Evolutionary conservation across 2,888 invertebrate genomes (phyloP), one percentile per base, ranked within the genome.

Genomic region (Apodemia mormo): DNA sequence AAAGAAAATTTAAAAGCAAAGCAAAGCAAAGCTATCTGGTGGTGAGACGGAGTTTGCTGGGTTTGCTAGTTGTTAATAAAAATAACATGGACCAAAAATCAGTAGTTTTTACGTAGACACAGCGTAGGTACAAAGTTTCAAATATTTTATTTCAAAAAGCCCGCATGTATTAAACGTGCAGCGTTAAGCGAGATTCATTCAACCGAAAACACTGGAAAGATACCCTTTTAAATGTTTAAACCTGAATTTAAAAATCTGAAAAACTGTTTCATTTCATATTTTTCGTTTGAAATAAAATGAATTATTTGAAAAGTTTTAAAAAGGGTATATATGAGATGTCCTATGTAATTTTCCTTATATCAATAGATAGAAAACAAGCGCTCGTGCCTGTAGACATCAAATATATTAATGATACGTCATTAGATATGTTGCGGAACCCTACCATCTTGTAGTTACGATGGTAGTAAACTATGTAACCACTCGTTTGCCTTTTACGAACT

Each of bases 81-180:
- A n/a, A n/a, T 0, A 14, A 4, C 14, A 14, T 14, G 1, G 12
- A 49, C n/a, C 49, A 49, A 14, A 49, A 4, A 52, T n/a, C 52
- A 22, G 52, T 43, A n/a, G n/a, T 43, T 67, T 67, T 67, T 12
- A 37, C 54, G 33, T 54, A 49, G 49, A 3, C 14, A 49, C 2
- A n/a, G 40, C 10, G 37, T 67, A 52, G 54, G 56, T 56, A 56
- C 33, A 37, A 14, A 10, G 33, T 61, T 33, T 30, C 30, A 30
- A 61, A 37, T 29, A 58, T 37, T 61, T 61, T 61, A 61, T 37
- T 61, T 61, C 33, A 12, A 37, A 61, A 37, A 3, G 33, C 61
- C 61, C 61, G 61, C 61, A 37, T 61, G 61, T 61, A 37, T 58
- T 61, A 61, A 61, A 61, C 30, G 10, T 61, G 61, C 61, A 33